These are phyloP conservation scores for Acromyrmex heyeri DNA, from an alignment of 1,140 invertebrate genomes.

Conservation along the genomic window DNA sequence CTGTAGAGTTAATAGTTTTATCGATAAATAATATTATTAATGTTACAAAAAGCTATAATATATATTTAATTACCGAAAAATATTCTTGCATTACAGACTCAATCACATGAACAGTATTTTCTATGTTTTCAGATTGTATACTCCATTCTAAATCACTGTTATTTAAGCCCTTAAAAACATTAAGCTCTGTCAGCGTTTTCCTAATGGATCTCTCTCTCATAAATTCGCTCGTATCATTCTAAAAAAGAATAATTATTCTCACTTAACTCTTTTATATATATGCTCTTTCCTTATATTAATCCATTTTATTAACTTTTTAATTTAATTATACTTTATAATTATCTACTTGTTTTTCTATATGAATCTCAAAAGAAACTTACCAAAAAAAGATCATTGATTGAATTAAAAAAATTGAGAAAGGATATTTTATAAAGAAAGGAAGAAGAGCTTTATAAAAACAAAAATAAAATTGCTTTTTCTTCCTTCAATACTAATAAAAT, in stretches of 20 bases:
- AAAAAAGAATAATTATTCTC: conserved; percentile 9
- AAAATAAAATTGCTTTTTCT: not conserved
- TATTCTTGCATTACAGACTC: conserved; percentile 70
- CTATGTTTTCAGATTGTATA: conserved; percentile 38
- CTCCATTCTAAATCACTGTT: not conserved
- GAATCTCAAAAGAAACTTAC: not conserved
- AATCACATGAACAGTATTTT: conserved; percentile 51
- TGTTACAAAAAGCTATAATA: not conserved
- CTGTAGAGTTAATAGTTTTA: conserved; percentile 47
- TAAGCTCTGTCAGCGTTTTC: conserved; percentile 56
- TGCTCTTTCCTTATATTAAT: not conserved
- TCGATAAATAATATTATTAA: not conserved
- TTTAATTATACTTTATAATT: conserved; percentile 2
- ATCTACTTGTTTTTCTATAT: not conserved
- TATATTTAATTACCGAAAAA: conserved; percentile 66
- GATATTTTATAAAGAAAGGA: not conserved
- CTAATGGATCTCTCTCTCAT: conserved; percentile 41
- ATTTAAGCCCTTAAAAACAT: conserved; percentile 57
- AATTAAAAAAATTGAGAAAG: conserved; percentile 6
- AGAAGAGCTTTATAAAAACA: not conserved
- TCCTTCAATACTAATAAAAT: not conserved
- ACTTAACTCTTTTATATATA: not conserved
- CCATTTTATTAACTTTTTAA: not conserved
- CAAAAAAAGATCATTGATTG: not conserved
- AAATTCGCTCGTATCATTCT: conserved; percentile 65